phyloP scores from a whole-genome alignment of 2,797 vertebrate genomes.

The Agapornis canus region DNA sequence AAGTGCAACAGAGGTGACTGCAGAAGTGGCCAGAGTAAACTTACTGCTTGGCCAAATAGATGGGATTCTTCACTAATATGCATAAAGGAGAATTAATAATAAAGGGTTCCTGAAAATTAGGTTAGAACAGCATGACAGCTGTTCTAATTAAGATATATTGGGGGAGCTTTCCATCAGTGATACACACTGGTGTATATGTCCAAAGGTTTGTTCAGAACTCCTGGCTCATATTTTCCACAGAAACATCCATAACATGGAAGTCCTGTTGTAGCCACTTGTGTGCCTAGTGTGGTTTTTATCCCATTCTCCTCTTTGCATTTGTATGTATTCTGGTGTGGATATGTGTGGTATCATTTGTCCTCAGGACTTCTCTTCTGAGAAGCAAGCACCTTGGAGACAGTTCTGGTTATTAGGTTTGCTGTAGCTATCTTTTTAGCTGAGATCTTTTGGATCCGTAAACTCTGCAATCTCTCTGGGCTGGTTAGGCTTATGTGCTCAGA shows the following conservation, averaged over 20 bases:
- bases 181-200: fast-evolving
- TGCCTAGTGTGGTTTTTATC: neutral
- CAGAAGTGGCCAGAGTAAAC: neutral
- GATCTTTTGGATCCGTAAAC: neutral
- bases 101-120: neutral
- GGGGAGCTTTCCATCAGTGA: neutral
- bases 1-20: neutral
- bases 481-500: neutral
- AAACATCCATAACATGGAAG: fast-evolving
- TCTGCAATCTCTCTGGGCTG: neutral
- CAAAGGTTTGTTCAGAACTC: neutral
- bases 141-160: fast-evolving
- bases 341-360: fast-evolving
- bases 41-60: neutral
- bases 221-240: fast-evolving
- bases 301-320: neutral
- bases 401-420: neutral
- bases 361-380: neutral
- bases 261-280: neutral
- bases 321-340: fast-evolving
- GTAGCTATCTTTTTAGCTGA: fast-evolving
- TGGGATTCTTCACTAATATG: neutral
- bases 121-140: neutral
- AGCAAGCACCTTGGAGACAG: neutral
- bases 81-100: neutral